Evolutionary conservation across 2,888 invertebrate genomes (phyloP).

Genomic region (Drosophila yooni): DNA sequence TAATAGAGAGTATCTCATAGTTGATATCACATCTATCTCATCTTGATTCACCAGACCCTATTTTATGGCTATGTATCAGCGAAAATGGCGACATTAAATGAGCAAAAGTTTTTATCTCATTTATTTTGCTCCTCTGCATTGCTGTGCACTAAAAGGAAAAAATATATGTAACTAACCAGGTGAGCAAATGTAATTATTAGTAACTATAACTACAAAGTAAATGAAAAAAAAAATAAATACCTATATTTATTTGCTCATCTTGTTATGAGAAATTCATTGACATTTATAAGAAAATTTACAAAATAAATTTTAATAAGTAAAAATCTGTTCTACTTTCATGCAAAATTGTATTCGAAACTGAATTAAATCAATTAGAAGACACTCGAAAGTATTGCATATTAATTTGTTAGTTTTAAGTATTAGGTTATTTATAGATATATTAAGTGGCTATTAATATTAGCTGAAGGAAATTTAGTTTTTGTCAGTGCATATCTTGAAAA

Average conservation of each 20-base stretch:
- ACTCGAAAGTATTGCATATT: background rate
- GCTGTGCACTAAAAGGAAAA: constrained; percentile 43
- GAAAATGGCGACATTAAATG: constrained; percentile 75
- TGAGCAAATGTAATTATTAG: background rate
- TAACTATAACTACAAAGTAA: background rate
- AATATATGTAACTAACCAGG: background rate
- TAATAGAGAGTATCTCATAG: constrained; percentile 6
- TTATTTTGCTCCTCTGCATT: constrained; percentile 55
- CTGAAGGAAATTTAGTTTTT: background rate
- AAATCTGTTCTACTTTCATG: background rate
- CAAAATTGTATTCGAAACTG: background rate
- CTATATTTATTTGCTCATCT: background rate
- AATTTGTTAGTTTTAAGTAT: background rate
- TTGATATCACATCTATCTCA: too few relatives aligned
- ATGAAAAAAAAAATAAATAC: background rate
- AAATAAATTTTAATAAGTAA: background rate
- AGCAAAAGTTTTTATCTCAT: constrained; percentile 74
- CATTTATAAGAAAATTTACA: background rate
- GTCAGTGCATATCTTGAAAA: constrained; percentile 42
- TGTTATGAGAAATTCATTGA: background rate
- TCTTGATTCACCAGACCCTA: constrained; percentile 27
- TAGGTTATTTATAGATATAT: background rate
- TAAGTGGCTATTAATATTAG: background rate
- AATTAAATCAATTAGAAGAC: background rate
- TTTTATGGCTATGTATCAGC: constrained; percentile 56